Conservation (phyloP, 1,140 invertebrate genomes). For the Drosophila azteca region DNA sequence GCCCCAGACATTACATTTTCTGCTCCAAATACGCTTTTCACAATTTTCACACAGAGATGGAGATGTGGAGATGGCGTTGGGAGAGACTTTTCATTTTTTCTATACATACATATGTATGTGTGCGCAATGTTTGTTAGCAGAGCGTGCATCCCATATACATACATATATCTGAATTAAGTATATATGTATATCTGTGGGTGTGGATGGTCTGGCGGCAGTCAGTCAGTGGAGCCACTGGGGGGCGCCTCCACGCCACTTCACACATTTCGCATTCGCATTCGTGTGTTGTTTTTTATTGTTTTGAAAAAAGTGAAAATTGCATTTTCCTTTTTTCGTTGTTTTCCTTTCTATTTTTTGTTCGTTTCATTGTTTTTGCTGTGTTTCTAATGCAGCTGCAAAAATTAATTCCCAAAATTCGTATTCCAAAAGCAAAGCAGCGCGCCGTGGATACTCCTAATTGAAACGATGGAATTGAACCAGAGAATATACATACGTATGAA, state of each 20-base stretch:
- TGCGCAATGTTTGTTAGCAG: constrained; percentile 71
- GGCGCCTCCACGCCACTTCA: too few relatives aligned
- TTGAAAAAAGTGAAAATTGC: constrained; percentile 77
- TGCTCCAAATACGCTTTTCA: constrained; percentile 80
- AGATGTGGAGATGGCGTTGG: constrained; percentile 12
- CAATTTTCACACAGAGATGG: constrained; percentile 61
- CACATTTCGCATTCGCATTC: constrained; percentile 22
- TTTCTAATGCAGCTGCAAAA: constrained; percentile 65
- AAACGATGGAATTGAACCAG: too few relatives aligned
- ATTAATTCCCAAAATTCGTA: constrained; percentile 35
- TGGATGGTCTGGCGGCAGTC: constrained; percentile 40
- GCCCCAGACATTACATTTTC: constrained; percentile 73
- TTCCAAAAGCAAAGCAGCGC: constrained; percentile 32
- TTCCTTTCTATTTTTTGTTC: neutral
- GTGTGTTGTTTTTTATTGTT: constrained; percentile 49
- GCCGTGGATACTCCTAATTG: neutral
- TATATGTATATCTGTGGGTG: neutral
- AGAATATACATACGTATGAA: too few relatives aligned
- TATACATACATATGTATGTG: constrained; percentile 57
- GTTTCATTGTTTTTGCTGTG: constrained; percentile 18
- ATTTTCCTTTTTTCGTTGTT: constrained; percentile 43
- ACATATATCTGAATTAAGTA: constrained; percentile 3
- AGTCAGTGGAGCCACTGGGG: constrained; percentile 50
- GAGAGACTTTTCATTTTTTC: constrained; percentile 64
- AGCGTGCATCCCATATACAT: constrained; percentile 46